Evolutionary conservation across 2,113 vertebrate species (phyloP).

Genomic region (Chunga burmeisteri): DNA sequence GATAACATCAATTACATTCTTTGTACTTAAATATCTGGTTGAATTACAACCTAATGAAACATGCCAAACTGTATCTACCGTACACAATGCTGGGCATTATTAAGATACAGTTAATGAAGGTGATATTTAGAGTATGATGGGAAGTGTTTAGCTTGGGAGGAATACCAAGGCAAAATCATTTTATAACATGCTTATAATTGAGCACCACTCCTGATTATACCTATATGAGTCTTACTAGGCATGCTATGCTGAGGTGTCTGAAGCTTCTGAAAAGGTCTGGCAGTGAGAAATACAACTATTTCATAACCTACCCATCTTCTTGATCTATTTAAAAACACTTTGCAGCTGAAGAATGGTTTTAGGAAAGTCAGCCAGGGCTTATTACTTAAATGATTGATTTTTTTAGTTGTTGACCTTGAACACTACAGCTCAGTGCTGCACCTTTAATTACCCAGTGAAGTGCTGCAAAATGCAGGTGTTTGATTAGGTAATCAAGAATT

Average conservation of each 20-base stretch:
- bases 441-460: conserved; percentile 42
- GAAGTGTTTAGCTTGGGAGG: background rate
- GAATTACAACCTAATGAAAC: background rate
- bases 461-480: conserved; percentile 30
- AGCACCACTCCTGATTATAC: background rate
- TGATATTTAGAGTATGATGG: background rate
- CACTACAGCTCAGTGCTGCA: background rate
- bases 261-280: conserved; percentile 16
- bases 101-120: background rate
- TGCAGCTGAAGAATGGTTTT: background rate
- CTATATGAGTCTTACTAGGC: background rate
- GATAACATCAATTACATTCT: background rate
- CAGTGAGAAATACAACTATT: background rate
- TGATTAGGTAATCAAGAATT: conserved; percentile 29
- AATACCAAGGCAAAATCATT: background rate
- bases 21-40: background rate
- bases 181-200: background rate
- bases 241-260: background rate
- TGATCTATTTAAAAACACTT: conserved; percentile 7
- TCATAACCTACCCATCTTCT: background rate
- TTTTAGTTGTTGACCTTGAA: conserved; percentile 48
- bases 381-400: conserved; percentile 43
- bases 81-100: background rate
- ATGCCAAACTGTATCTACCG: background rate
- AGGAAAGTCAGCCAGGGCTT: conserved; percentile 2